phyloP scores from a whole-genome alignment of 2,113 vertebrate genomes.

The Rhagologus leucostigma region DNA sequence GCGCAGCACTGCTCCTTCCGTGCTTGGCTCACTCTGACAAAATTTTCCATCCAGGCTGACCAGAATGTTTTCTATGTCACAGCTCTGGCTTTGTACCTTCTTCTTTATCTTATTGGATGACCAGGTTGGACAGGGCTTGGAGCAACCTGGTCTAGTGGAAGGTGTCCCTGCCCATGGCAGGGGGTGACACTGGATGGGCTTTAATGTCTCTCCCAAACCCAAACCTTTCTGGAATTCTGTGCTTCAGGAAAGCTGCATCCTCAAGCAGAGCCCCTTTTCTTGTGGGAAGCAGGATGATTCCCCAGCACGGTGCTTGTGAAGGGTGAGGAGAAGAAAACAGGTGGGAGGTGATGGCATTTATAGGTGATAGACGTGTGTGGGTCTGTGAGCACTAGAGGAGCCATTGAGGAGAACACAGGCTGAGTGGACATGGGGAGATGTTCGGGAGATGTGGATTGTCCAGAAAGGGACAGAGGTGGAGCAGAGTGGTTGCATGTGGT shows the following conservation, averaged over 20 bases:
- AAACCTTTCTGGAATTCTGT: neutral
- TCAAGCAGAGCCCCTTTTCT: neutral
- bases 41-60: neutral
- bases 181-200: neutral
- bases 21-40: neutral
- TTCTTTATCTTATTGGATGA: neutral
- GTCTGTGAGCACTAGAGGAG: neutral
- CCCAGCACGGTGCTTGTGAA: rapidly evolving
- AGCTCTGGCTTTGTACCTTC: neutral
- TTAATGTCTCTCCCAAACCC: neutral
- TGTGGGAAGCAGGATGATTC: neutral
- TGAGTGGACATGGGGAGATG: rapidly evolving
- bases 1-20: neutral
- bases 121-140: neutral
- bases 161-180: neutral
- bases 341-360: neutral
- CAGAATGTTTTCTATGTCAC: neutral
- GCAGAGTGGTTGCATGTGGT: neutral
- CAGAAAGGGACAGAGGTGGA: neutral
- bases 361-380: rapidly evolving
- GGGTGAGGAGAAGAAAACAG: rapidly evolving
- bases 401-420: rapidly evolving
- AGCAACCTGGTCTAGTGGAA: neutral
- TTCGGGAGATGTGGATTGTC: too few species aligned
- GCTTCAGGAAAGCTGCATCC: neutral